Base-by-base conservation (phyloP, 2,797 vertebrate genomes). In the Remorina albescens region DNA sequence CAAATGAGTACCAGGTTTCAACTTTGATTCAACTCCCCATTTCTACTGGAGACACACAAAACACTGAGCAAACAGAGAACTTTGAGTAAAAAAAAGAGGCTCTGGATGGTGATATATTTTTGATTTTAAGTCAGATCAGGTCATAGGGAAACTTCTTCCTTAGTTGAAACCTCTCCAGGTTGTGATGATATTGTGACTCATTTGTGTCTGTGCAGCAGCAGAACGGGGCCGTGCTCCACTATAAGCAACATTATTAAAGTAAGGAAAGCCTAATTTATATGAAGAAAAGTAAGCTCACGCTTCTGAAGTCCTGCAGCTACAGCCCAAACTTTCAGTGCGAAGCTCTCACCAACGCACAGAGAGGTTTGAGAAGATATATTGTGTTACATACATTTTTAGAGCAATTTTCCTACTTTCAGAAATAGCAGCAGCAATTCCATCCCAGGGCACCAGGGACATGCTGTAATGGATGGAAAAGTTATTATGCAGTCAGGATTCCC, bases 401-500 rank as follows among this genome's bases (percentile, higher is more conserved):
- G 74, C 64, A 6, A 63, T 76, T 89, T 89, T 90, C 84, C 88
- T 56, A 82, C 73, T 80, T 81, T 74, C 87, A 82, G 71, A 89
- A 92, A 93, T 86, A 91, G 91, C 44, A 84, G 72, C 61, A 64
- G 74, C 71, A 66, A 76, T 87, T 92, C 85, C 82, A 83, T 71
- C 68, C 78, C 2, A 58, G 75, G 61, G 76, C 84, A 73, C 69
- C 19, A 8, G 76, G 79, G 83, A 80, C 61, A 4, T 78, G 82
- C 71, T 68, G 89, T 57, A 82, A 86, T 49, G 80, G 73, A 87
- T 65, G 91, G 90, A 87, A 91, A 84, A 53, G 66, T 64, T 46
- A 77, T 88, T 88, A 81, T 83, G 78, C 71, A 78, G 83, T 53
- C 81, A 84, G 90, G 88, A 77, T 90, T 81, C 86, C 88, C 83